Conservation (phyloP, 2,113 vertebrate genomes). For the Ceratotherium simum region DNA sequence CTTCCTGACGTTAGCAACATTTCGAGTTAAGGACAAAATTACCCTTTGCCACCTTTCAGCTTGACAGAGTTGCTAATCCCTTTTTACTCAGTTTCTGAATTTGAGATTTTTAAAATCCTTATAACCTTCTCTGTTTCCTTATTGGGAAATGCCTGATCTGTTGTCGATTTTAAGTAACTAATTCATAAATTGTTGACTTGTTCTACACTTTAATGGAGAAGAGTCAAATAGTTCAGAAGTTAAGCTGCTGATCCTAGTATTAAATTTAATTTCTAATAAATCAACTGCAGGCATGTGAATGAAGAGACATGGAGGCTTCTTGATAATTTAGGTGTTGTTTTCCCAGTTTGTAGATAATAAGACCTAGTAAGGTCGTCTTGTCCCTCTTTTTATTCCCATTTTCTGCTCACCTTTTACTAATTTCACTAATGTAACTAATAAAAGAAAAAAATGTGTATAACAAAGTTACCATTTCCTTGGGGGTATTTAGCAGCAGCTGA, state of each 20-base stretch:
- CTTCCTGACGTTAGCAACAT: slow-evolving; percentile 57
- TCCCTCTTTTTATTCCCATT: background rate
- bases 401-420: background rate
- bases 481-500: background rate
- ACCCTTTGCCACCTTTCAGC: slow-evolving; percentile 41
- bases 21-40: slow-evolving; percentile 67
- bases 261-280: slow-evolving; percentile 47
- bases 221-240: background rate
- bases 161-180: slow-evolving; percentile 61
- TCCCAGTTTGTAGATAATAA: background rate
- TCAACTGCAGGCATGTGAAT: background rate
- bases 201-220: background rate
- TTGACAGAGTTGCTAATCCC: background rate
- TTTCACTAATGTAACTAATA: background rate
- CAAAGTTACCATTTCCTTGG: background rate
- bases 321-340: background rate
- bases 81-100: slow-evolving; percentile 55
- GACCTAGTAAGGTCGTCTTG: background rate
- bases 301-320: background rate
- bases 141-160: background rate
- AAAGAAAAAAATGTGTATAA: background rate
- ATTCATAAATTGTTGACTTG: slow-evolving; percentile 61
- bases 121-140: background rate
- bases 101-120: slow-evolving; percentile 55
- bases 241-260: background rate